phyloP scores from a whole-genome alignment of 2,113 vertebrate genomes.

The Sinosuthora webbiana region DNA sequence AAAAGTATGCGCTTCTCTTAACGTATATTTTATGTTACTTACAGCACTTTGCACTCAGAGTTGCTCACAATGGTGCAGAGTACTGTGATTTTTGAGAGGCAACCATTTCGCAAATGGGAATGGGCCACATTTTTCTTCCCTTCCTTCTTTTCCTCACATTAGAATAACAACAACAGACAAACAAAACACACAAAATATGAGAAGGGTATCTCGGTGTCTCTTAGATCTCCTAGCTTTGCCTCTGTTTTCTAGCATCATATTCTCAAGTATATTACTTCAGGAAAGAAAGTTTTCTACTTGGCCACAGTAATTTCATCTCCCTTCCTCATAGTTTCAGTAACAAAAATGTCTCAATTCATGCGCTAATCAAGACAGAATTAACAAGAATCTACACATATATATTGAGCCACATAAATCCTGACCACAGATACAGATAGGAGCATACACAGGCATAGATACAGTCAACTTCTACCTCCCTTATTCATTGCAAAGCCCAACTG shows the following conservation, averaged over 20 bases:
- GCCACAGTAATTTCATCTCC: not conserved
- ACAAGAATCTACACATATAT: not conserved
- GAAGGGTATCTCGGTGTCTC: not conserved
- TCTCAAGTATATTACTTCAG: not conserved
- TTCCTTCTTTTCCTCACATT: conserved; percentile 1
- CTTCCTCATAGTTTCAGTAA: not conserved
- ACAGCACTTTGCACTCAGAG: conserved; percentile 1
- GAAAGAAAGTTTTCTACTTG: not conserved
- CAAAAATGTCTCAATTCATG: not conserved
- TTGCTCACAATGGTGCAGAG: not conserved
- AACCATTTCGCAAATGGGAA: not conserved
- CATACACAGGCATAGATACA: not conserved
- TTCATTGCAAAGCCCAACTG: not conserved
- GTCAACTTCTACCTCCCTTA: not conserved
- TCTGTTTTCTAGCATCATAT: conserved; percentile 24
- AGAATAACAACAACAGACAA: not conserved
- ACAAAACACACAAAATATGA: not conserved
- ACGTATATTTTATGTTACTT: conserved; percentile 4
- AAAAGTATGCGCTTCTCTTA: not conserved
- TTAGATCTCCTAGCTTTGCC: conserved; percentile 30
- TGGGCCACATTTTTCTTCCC: not conserved
- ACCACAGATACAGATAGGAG: not conserved
- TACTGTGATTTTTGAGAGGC: not conserved
- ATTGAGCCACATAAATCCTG: not conserved
- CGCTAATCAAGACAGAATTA: not conserved